These are phyloP conservation scores for Ianthella basta DNA, from an alignment of 37 sponge, comb jelly and placozoan genomes.

Conservation along the genomic window DNA sequence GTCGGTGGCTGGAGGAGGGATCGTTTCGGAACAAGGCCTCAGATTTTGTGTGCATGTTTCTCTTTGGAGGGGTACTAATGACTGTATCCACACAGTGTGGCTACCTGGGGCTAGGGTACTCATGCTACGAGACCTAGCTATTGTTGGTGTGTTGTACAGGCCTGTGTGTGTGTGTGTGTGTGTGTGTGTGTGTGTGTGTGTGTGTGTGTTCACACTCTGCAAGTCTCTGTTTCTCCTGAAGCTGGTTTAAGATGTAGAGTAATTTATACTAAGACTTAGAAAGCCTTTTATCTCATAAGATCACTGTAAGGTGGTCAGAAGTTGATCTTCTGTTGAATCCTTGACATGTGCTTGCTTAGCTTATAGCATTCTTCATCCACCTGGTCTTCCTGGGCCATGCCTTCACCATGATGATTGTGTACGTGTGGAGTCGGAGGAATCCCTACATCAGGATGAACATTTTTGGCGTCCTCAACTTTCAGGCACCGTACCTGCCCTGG, in stretches of 20 bases:
- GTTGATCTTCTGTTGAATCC: too few species aligned
- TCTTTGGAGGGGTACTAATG: slow-evolving; percentile 88
- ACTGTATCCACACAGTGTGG: slow-evolving; percentile 53
- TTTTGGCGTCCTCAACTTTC: slow-evolving; percentile 95
- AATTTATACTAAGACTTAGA: too few species aligned
- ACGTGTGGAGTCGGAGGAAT: slow-evolving; percentile 94
- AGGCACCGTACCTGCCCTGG: slow-evolving; percentile 99
- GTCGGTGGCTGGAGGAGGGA: slow-evolving; percentile 96
- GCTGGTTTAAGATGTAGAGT: neutral
- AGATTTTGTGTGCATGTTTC: slow-evolving; percentile 87
- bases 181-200: slow-evolving; percentile 35
- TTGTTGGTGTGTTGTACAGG: neutral
- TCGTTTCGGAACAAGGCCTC: slow-evolving; percentile 89
- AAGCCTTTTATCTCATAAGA: too few species aligned
- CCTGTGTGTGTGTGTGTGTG: slow-evolving; percentile 38
- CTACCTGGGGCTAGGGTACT: neutral
- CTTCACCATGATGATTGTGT: slow-evolving; percentile 97
- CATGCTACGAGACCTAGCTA: neutral
- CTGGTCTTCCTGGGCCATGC: slow-evolving; percentile 96
- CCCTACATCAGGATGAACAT: slow-evolving; percentile 89
- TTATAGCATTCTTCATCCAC: slow-evolving; percentile 72
- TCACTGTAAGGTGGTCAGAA: too few species aligned
- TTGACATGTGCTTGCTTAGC: neutral
- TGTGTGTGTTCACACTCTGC: slow-evolving; percentile 5
- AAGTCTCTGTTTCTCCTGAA: neutral